A percentile compares a stretch with the other conserved stretches of the same genome.
Evolutionary conservation across 2,113 vertebrate species (phyloP).

Genomic region (Trematomus loennbergii): DNA sequence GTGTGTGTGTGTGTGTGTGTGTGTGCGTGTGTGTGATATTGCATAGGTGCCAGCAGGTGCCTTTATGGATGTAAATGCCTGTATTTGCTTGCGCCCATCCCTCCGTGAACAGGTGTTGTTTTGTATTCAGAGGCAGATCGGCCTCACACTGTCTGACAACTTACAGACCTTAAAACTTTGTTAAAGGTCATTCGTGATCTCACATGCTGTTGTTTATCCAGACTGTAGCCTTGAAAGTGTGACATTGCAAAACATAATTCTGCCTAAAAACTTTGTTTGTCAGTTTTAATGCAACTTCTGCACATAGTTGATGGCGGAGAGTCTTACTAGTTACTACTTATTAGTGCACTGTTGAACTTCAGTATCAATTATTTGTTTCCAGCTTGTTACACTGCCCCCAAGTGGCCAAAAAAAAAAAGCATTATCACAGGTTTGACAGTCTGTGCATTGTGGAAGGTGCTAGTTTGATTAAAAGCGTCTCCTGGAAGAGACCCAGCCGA

Average conservation of each 20-base stretch:
- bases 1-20: conserved; percentile 16
- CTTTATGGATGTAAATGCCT: conserved; percentile 42
- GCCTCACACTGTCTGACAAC: conserved; percentile 28
- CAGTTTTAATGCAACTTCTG: neutral
- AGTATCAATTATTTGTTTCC: neutral
- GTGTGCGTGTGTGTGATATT: conserved; percentile 18
- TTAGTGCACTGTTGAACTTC: neutral
- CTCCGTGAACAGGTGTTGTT: conserved; percentile 68
- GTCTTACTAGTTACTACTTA: neutral
- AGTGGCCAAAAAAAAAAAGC: neutral
- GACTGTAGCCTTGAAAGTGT: conserved; percentile 7
- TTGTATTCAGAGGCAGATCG: conserved; percentile 58
- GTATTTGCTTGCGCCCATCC: conserved; percentile 38
- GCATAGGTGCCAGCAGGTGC: conserved; percentile 33
- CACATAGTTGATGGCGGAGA: too few relatives aligned
- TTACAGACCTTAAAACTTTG: conserved; percentile 35
- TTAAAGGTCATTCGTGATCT: conserved; percentile 47
- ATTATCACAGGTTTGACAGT: neutral
- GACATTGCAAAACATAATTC: neutral
- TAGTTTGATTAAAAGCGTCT: conserved; percentile 3
- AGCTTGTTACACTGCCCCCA: neutral
- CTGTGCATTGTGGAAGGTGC: neutral
- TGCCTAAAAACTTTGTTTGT: neutral
- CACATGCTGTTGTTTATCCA: conserved; percentile 18
- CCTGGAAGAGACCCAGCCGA: conserved; percentile 30